Conservation (phyloP, 2,888 invertebrate species). For the Melangyna quadrimaculata region DNA sequence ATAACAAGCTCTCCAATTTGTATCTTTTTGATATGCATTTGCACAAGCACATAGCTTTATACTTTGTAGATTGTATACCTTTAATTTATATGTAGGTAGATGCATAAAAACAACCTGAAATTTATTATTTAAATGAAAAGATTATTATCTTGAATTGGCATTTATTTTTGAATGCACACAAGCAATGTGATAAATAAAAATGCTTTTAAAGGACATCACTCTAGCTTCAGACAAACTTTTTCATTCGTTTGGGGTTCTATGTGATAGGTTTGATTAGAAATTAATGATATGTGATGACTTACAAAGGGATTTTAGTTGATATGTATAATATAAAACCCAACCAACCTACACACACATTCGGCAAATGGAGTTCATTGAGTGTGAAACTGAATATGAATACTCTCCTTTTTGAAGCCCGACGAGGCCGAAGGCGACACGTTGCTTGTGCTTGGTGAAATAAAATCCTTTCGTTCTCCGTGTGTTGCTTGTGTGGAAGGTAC, state of each 20-base stretch:
- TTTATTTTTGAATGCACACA: background rate
- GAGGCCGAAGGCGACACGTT: no score
- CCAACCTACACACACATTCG: background rate
- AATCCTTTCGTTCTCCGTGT: background rate
- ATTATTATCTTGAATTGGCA: background rate
- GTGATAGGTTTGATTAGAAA: slow-evolving; percentile 43
- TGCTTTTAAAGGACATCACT: background rate
- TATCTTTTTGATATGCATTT: no score
- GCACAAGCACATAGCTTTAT: no score
- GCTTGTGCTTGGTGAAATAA: no score
- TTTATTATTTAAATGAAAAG: slow-evolving; percentile 15
- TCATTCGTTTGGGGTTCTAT: slow-evolving; percentile 4
- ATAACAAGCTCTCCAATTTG: no score
- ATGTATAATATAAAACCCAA: background rate
- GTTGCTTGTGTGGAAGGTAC: background rate
- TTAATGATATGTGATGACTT: slow-evolving; percentile 63
- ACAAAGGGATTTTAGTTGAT: slow-evolving; percentile 10
- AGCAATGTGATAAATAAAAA: background rate
- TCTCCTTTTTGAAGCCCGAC: background rate
- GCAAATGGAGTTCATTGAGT: background rate
- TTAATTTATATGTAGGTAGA: no score
- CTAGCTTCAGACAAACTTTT: background rate
- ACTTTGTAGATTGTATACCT: no score
- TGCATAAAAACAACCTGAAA: background rate
- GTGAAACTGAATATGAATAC: background rate